Base-by-base conservation (phyloP, 2,113 vertebrate genomes). In the Sander vitreus region DNA sequence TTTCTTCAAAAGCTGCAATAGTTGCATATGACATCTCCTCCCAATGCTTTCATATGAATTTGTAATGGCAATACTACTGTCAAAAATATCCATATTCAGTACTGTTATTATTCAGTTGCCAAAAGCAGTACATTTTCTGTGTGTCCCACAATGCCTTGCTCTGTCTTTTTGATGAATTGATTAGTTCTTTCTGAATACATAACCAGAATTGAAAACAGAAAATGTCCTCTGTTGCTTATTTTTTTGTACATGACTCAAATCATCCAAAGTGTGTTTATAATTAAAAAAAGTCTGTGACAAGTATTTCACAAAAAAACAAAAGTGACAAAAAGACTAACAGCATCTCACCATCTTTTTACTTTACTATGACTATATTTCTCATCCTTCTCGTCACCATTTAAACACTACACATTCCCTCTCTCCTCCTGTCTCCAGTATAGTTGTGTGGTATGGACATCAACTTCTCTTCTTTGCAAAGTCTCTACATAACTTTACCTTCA, bases 41-140 rank as follows among this genome's bases (percentile, higher is more conserved):
- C 63, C 19, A 30, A 47, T 75, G 64, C 54, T 81, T 85, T 88
- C 47, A 85, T 59, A 82, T 57, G 21, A 70, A 84, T 85, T 70
- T 77, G 30, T 81, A 73, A 78, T 43, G 50, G 88, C 68, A 86
- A 75, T 76, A 67, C 67, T 33, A 54, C 67, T 85, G 62, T 85
- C 73, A 83, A 53, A 76, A 76, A 70, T 54, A 73, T 73, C 27
- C 30, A 60, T 33, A 59, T 69, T 84, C 47, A 58, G 30, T 77
- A 58, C 66, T 53, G 16, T 77, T 69, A 74, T 11, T 65, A 73
- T 80, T 84, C 59, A 79, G 62, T 76, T 69, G 33, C 75, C 69
- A 86, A 73, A 81, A 68, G 43, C 55, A 48, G 36, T 55, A 62
- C 55, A 3, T 58, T 63, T 83, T 66, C 77, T 78, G 30, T 76